Evolutionary conservation across 37 sponge, comb jelly and placozoan genomes (phyloP).

Genomic region (Halichondria panicea): DNA sequence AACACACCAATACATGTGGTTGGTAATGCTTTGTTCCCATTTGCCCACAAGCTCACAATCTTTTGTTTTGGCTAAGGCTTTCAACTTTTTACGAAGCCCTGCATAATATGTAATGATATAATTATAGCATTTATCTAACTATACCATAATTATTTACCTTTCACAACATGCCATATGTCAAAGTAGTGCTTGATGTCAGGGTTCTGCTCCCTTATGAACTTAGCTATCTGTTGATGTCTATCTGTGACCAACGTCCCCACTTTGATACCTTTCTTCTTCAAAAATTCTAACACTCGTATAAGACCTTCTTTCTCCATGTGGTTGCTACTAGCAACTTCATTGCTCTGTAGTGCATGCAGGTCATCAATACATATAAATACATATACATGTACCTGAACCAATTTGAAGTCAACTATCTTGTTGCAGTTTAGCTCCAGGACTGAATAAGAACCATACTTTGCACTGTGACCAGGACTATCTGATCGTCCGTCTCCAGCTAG

Average conservation of each 20-base stretch:
- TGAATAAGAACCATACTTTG: slow-evolving; percentile 69
- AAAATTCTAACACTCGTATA: slow-evolving; percentile 2
- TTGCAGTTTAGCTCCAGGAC: slow-evolving; percentile 35
- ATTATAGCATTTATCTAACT: too few relatives aligned
- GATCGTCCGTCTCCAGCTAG: slow-evolving; percentile 67
- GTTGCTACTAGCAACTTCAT: slow-evolving; percentile 47
- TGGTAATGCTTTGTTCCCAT: slow-evolving; percentile 42
- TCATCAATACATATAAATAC: not conserved
- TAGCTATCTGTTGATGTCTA: slow-evolving; percentile 47
- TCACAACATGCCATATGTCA: slow-evolving; percentile 73
- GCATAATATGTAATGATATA: too few relatives aligned
- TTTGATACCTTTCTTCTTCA: slow-evolving; percentile 10
- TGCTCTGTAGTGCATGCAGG: slow-evolving; percentile 11
- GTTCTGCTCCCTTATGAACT: slow-evolving; percentile 34
- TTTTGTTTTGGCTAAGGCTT: slow-evolving; percentile 22
- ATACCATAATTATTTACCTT: slow-evolving; percentile 40
- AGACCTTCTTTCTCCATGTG: slow-evolving; percentile 69
- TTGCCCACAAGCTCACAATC: slow-evolving; percentile 44
- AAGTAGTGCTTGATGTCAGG: slow-evolving; percentile 33
- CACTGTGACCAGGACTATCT: slow-evolving; percentile 69
- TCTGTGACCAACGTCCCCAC: slow-evolving; percentile 33
- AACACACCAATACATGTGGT: slow-evolving; percentile 69
- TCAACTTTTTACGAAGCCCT: slow-evolving; percentile 18
- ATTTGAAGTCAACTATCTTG: slow-evolving; percentile 43
- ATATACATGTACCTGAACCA: slow-evolving; percentile 51